These are phyloP conservation scores for Cuniculus paca DNA, from an alignment of 2,797 vertebrate species.

Conservation along the genomic window DNA sequence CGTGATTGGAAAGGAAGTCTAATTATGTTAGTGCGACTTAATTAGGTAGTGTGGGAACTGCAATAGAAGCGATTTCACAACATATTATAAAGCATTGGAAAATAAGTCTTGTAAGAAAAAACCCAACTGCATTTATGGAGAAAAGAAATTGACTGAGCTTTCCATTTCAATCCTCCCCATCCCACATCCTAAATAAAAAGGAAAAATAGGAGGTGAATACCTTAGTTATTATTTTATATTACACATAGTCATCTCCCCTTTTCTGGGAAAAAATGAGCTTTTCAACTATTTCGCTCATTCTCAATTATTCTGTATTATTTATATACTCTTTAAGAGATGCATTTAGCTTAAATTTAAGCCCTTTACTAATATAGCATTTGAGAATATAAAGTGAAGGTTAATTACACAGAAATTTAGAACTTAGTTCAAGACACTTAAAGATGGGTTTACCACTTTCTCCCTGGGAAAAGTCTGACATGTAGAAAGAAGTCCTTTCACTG, in stretches of 20 bases:
- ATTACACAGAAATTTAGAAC: not conserved
- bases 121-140: not conserved
- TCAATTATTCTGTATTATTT: not conserved
- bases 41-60: not conserved
- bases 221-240: not conserved
- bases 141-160: not conserved
- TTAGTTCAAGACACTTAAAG: not conserved
- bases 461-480: not conserved
- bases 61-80: not conserved
- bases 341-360: not conserved
- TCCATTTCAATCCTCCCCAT: not conserved
- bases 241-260: not conserved
- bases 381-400: not conserved
- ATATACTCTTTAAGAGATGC: not conserved
- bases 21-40: not conserved
- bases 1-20: not conserved
- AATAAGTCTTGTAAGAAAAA: not conserved
- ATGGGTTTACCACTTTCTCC: not conserved
- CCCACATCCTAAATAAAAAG: not conserved
- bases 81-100: not conserved
- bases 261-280: not conserved
- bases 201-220: not conserved
- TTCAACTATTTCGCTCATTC: not conserved
- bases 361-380: not conserved
- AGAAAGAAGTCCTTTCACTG: not conserved